Conservation (phyloP, 2,113 vertebrate species). For the Hyperopisus bebe region DNA sequence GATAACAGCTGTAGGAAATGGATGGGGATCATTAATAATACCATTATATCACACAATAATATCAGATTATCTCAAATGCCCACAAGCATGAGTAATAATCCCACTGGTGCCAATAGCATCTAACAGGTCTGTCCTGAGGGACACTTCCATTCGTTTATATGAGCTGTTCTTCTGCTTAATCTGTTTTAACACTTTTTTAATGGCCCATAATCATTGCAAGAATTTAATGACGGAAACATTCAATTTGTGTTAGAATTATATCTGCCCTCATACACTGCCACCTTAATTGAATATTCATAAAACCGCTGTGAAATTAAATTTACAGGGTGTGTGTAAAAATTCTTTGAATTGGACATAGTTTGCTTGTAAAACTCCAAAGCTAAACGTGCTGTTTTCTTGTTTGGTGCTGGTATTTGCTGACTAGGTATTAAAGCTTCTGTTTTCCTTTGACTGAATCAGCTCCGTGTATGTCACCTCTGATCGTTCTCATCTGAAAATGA, state of each 20-base stretch:
- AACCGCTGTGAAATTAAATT: neutral
- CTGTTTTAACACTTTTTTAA: neutral
- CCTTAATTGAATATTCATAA: neutral
- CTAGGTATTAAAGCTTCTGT: neutral
- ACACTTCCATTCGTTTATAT: neutral
- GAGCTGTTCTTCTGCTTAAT: neutral
- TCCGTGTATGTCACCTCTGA: neutral
- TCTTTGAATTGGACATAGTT: neutral
- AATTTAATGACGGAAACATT: neutral
- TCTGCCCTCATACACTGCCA: neutral
- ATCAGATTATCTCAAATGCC: neutral
- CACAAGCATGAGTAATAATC: neutral
- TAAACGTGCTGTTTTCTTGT: neutral
- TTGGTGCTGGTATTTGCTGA: neutral
- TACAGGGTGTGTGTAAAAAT: neutral
- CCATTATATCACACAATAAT: too few species aligned
- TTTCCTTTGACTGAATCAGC: neutral
- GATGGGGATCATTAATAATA: neutral
- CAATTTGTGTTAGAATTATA: neutral
- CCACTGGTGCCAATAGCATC: neutral
- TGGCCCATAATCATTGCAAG: neutral
- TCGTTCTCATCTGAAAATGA: neutral
- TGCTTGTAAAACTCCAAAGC: neutral
- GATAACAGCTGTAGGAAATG: neutral
- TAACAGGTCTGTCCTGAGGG: neutral